Evolutionary conservation across 2,797 vertebrate genomes (phyloP).

Genomic region (Peromyscus melanophrys): DNA sequence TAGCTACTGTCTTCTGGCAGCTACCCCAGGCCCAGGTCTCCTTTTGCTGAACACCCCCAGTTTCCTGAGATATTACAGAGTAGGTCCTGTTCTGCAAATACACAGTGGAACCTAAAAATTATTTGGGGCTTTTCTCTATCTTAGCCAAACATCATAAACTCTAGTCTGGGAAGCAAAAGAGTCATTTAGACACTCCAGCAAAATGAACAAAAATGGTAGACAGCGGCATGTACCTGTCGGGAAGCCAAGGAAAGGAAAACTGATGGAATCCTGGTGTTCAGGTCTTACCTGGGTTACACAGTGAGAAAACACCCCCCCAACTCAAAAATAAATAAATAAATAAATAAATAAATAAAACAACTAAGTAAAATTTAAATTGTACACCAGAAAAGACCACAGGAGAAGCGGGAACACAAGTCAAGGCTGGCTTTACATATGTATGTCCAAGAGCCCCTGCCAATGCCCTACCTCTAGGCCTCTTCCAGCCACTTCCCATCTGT

Average conservation of each 20-base stretch:
- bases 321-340: background rate
- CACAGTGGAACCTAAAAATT: background rate
- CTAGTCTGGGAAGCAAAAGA: background rate
- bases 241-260: background rate
- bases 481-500: background rate
- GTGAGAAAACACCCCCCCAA: background rate
- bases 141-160: background rate
- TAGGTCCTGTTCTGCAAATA: background rate
- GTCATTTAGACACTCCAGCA: background rate
- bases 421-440: background rate
- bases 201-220: background rate
- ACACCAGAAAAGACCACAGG: background rate
- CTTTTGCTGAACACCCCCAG: too few relatives aligned
- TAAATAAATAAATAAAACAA: background rate
- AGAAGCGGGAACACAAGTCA: accelerated
- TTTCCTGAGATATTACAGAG: background rate
- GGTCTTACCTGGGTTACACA: background rate
- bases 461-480: background rate
- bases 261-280: too few relatives aligned
- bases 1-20: background rate
- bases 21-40: background rate
- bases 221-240: accelerated
- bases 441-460: background rate
- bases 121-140: background rate
- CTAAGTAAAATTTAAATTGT: background rate